Percentiles rank a stretch among this genome's conserved stretches.
Evolutionary conservation across 2,888 invertebrate species (phyloP).

Genomic region (Agonopterix subpropinquella): DNA sequence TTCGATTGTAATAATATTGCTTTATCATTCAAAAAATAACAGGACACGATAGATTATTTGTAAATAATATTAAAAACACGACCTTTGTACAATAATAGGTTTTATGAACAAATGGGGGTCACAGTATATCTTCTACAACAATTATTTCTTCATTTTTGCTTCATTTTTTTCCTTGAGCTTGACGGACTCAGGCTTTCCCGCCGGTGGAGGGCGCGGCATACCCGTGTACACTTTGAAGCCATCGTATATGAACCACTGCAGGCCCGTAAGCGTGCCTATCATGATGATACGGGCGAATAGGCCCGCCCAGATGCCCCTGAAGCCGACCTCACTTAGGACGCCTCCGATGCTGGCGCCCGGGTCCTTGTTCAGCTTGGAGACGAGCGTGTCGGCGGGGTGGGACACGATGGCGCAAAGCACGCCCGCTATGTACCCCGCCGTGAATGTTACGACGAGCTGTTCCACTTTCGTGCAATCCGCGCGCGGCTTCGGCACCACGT

Average conservation of each 20-base stretch:
- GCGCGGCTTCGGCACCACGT: conserved; percentile 89
- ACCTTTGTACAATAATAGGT: too few relatives aligned
- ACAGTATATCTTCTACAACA: not conserved
- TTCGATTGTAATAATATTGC: too few relatives aligned
- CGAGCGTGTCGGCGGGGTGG: conserved; percentile 92
- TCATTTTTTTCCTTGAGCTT: conserved; percentile 4
- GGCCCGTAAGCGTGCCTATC: conserved; percentile 95
- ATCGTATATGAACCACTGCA: conserved; percentile 96
- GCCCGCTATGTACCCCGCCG: conserved; percentile 94
- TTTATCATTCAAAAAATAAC: too few relatives aligned
- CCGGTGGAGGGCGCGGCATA: conserved; percentile 90
- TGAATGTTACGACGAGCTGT: conserved; percentile 90
- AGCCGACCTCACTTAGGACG: conserved; percentile 56
- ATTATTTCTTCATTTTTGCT: not conserved
- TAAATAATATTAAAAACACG: too few relatives aligned
- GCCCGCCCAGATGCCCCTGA: conserved; percentile 87
- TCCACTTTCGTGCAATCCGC: conserved; percentile 85
- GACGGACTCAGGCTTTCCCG: conserved; percentile 81
- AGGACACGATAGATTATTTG: too few relatives aligned
- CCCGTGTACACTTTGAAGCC: conserved; percentile 87
- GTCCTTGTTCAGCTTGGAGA: conserved; percentile 91
- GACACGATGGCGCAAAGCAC: conserved; percentile 95
- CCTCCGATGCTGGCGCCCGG: conserved; percentile 75
- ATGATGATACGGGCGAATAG: conserved; percentile 90
- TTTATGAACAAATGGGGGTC: too few relatives aligned